A percentile compares a stretch with the other conserved stretches of the same genome.
Conservation (phyloP, 2,888 invertebrate species). For the Epirrita christyi region DNA sequence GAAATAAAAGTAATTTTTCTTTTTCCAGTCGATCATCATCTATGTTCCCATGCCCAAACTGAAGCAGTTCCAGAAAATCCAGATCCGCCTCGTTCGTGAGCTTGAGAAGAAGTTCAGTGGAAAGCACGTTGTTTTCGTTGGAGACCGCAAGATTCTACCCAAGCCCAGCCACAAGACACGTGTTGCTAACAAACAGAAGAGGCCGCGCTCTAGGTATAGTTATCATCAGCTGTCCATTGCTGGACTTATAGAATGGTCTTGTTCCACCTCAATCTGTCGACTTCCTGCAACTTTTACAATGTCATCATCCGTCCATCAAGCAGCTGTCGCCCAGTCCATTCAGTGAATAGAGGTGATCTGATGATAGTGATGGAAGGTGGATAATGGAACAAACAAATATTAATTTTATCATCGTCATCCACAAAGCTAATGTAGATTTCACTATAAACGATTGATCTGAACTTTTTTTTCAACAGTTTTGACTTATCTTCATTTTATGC, state of each 20-base stretch:
- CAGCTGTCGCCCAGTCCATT: too few relatives aligned
- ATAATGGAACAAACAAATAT: too few relatives aligned
- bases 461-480: too few relatives aligned
- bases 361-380: too few relatives aligned
- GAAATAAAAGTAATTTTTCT: neutral
- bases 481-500: too few relatives aligned
- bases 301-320: too few relatives aligned
- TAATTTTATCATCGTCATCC: too few relatives aligned
- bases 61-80: slow-evolving; percentile 98
- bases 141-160: slow-evolving; percentile 98
- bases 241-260: neutral
- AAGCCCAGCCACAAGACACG: slow-evolving; percentile 98
- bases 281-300: too few relatives aligned
- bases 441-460: too few relatives aligned
- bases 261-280: neutral
- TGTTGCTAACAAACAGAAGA: slow-evolving; percentile 90
- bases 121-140: slow-evolving; percentile 99
- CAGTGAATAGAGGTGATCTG: too few relatives aligned
- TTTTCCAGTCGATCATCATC: slow-evolving; percentile 96
- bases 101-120: slow-evolving; percentile 99
- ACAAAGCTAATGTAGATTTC: too few relatives aligned
- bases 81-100: slow-evolving; percentile 97
- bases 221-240: neutral
- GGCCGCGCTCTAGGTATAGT: slow-evolving; percentile 86
- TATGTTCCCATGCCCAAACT: slow-evolving; percentile 99